phyloP scores from a whole-genome alignment of 2,888 invertebrate genomes.

The Sceliomorpha sp. region DNA sequence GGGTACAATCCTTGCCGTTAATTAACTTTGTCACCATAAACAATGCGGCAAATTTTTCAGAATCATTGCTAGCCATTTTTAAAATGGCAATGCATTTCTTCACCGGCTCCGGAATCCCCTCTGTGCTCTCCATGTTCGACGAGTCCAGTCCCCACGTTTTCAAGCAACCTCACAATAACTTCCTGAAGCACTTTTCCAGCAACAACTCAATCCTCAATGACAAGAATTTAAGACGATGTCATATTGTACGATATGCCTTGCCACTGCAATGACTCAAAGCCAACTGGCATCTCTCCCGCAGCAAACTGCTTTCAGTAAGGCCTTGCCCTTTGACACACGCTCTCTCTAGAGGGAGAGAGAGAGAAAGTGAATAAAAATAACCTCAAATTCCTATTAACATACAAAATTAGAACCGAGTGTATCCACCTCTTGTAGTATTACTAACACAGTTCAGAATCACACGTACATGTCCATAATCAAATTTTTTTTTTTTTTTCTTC shows the following conservation, averaged over 20 bases:
- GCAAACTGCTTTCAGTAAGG: conserved; percentile 63
- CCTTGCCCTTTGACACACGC: conserved; percentile 79
- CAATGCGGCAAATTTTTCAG: conserved; percentile 94
- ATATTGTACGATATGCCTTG: conserved; percentile 41
- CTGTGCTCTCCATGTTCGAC: conserved; percentile 42
- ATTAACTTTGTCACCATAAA: conserved; percentile 96
- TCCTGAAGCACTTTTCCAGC: conserved; percentile 29
- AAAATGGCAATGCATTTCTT: conserved; percentile 91
- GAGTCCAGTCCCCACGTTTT: neutral
- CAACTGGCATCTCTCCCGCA: conserved; percentile 72
- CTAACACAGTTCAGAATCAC: conserved; percentile 28
- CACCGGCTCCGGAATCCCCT: conserved; percentile 87
- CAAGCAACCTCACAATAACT: conserved; percentile 10
- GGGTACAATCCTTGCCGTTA: conserved; percentile 89
- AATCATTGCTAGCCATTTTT: conserved; percentile 90
- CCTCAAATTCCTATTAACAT: conserved; percentile 48
- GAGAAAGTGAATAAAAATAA: conserved; percentile 61
- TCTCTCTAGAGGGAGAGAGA: conserved; percentile 45
- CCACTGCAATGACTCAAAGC: conserved; percentile 60
- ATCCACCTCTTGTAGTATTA: conserved; percentile 42
- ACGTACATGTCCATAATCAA: neutral
- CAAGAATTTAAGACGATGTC: conserved; percentile 16
- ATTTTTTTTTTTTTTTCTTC: neutral
- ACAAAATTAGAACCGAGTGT: conserved; percentile 57
- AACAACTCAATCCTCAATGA: conserved; percentile 32